Conservation (phyloP, 2,113 vertebrate genomes). For the Panthera tigris region DNA sequence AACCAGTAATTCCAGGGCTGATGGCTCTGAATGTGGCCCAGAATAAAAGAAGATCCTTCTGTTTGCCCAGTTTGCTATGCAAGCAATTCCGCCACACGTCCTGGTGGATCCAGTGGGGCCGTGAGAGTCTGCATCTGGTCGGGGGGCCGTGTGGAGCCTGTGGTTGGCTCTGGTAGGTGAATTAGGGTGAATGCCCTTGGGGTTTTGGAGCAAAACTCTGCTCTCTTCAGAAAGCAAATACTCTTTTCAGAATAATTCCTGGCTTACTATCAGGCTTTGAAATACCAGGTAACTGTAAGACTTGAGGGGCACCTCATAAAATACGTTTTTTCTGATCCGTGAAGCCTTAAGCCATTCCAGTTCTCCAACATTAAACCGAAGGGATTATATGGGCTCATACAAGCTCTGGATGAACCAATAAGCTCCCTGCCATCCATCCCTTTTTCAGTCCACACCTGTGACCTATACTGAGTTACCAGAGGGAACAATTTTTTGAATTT, state of each 20-base stretch:
- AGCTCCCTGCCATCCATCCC: not conserved
- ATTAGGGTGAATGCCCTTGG: too few species aligned
- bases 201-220: not conserved
- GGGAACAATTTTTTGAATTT: not conserved
- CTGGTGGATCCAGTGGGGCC: not conserved
- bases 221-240: not conserved
- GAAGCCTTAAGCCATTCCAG: not conserved
- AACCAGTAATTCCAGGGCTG: not conserved
- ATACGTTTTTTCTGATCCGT: not conserved
- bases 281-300: not conserved
- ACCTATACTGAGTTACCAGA: not conserved
- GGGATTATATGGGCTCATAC: not conserved
- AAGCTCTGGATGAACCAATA: not conserved
- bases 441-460: not conserved
- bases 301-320: not conserved
- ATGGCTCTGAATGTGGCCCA: not conserved
- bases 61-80: not conserved
- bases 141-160: not conserved
- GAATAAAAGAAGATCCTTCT: not conserved
- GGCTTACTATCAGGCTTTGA: not conserved
- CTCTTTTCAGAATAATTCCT: not conserved
- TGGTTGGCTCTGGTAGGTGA: fast-evolving
- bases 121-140: fast-evolving
- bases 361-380: not conserved
- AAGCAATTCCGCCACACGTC: not conserved